Conservation (phyloP, 2,888 invertebrate species). For the Gortyna flavago region DNA sequence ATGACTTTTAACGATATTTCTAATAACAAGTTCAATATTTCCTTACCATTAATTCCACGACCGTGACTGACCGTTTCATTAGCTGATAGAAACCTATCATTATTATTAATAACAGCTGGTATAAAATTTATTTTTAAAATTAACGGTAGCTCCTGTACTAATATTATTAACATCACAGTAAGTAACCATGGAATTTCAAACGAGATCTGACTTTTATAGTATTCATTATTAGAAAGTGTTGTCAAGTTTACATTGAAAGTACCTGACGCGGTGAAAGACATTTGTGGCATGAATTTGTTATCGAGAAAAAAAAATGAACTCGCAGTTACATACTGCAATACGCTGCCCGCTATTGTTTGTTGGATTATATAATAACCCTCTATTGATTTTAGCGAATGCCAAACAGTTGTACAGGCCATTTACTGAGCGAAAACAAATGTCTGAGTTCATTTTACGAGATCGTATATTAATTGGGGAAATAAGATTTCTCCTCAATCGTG, state of each 20-base stretch:
- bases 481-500: constrained; percentile 55
- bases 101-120: not conserved
- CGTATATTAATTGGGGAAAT: constrained; percentile 47
- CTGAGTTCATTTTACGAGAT: constrained; percentile 43
- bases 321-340: constrained; percentile 9
- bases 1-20: not conserved
- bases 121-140: not conserved
- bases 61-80: not conserved
- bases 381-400: constrained; percentile 23
- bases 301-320: constrained; percentile 2
- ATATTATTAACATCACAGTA: constrained; percentile 31
- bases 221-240: constrained; percentile 40
- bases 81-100: not conserved
- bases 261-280: constrained; percentile 33
- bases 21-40: not conserved
- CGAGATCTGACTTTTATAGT: constrained; percentile 58
- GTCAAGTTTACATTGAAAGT: constrained; percentile 20
- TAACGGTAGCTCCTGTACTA: constrained; percentile 9
- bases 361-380: constrained; percentile 42
- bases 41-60: not conserved
- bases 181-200: constrained; percentile 40
- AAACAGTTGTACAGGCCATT: constrained; percentile 10
- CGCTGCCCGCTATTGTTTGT: constrained; percentile 30
- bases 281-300: constrained; percentile 4
- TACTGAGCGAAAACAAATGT: constrained; percentile 27